Conservation (phyloP, 2,113 vertebrate species). For the Pluvianellus socialis region DNA sequence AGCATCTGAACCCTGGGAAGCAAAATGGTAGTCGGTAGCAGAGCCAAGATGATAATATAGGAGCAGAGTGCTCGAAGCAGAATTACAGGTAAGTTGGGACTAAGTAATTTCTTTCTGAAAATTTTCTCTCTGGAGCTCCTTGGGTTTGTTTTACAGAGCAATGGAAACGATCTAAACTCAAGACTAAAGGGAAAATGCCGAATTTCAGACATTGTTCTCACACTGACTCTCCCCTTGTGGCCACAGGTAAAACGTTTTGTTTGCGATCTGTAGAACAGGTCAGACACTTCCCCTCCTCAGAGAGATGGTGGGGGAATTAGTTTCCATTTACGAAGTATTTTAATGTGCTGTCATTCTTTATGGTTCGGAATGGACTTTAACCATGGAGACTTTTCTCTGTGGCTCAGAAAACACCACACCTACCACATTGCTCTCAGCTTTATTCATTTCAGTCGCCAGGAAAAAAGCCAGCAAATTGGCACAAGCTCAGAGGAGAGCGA, state of each 20-base stretch:
- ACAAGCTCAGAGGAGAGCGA: conserved; percentile 25
- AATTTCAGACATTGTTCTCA: not conserved
- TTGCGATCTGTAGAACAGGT: not conserved
- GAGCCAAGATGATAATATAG: not conserved
- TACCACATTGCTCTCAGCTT: not conserved
- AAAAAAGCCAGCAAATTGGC: conserved; percentile 20
- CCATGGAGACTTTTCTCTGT: not conserved
- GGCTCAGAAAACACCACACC: not conserved
- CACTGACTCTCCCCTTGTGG: not conserved
- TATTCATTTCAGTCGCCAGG: not conserved
- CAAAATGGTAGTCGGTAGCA: not conserved
- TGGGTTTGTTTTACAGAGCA: not conserved
- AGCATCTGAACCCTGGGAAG: not conserved
- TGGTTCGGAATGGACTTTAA: not conserved
- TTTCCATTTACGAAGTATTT: not conserved
- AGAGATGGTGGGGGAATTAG: not conserved
- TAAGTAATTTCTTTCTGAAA: not conserved
- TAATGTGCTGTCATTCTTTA: not conserved
- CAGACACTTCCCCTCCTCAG: not conserved
- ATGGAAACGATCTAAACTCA: not conserved
- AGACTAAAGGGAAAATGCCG: not conserved
- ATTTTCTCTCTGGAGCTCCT: not conserved
- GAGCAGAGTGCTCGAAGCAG: not conserved
- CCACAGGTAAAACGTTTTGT: not conserved
- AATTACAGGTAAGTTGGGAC: not conserved